These are phyloP conservation scores for Chymomyza caudatula DNA, from an alignment of 2,888 invertebrate species.

Conservation along the genomic window DNA sequence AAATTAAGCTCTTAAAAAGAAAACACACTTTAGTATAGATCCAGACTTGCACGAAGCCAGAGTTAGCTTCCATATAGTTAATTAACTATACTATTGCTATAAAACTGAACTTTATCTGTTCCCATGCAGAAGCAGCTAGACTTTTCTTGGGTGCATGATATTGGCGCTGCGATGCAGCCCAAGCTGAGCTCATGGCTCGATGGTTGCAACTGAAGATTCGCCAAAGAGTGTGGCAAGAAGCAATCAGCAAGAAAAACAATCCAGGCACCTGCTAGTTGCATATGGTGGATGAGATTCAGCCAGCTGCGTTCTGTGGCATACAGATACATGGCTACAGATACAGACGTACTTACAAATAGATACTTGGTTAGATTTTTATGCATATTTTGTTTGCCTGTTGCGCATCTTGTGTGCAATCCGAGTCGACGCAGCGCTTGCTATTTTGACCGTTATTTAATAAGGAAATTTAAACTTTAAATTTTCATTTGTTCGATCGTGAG, in stretches of 20 bases:
- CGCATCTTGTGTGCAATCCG: background rate
- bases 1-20: no score
- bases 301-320: constrained; percentile 13
- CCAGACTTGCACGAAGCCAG: no score
- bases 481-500: constrained; percentile 52
- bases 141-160: background rate
- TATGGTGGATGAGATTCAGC: constrained; percentile 1
- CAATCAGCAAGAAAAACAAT: constrained; percentile 19
- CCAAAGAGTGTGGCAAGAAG: background rate
- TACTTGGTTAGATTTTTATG: background rate
- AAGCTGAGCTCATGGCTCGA: background rate
- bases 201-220: background rate
- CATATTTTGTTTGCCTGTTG: background rate
- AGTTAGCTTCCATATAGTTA: no score
- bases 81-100: no score
- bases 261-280: constrained; percentile 23
- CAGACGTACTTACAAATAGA: background rate
- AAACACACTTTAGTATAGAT: no score
- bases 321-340: constrained; percentile 3
- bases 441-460: constrained; percentile 66
- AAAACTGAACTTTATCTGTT: no score
- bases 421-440: background rate
- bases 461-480: constrained; percentile 61
- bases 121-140: no score
- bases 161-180: background rate